A percentile compares a stretch with the other conserved stretches of the same genome.
These are phyloP conservation scores for Latheticus oryzae DNA, from an alignment of 2,888 invertebrate species.

Conservation along the genomic window DNA sequence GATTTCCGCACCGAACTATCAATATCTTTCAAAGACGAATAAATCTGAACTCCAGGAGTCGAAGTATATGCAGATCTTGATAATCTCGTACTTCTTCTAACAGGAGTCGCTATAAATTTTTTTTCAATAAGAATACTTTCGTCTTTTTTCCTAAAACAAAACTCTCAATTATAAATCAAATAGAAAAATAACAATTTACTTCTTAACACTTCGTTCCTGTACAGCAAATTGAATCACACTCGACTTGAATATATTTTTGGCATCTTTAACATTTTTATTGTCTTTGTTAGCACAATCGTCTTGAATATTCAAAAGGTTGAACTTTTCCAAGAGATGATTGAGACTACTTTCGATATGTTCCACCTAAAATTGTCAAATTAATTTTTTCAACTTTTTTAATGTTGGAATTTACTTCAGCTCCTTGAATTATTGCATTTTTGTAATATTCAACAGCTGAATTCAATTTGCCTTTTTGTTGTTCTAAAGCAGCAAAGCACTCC, in stretches of 20 bases:
- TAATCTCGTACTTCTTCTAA: slow-evolving; percentile 66
- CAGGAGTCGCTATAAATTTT: slow-evolving; percentile 67
- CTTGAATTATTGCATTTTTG: slow-evolving; percentile 70
- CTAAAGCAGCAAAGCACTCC: slow-evolving; percentile 72
- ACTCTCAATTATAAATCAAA: slow-evolving; percentile 16
- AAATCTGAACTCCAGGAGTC: slow-evolving; percentile 54
- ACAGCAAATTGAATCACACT: slow-evolving; percentile 72
- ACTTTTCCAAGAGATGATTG: slow-evolving; percentile 70
- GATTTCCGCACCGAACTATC: slow-evolving; percentile 40
- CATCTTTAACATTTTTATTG: slow-evolving; percentile 63
- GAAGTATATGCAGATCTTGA: slow-evolving; percentile 49
- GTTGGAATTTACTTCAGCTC: slow-evolving; percentile 68
- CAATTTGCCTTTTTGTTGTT: slow-evolving; percentile 69
- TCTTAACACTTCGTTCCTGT: slow-evolving; percentile 59
- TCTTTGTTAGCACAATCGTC: slow-evolving; percentile 55
- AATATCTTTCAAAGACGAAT: slow-evolving; percentile 51
- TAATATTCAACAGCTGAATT: slow-evolving; percentile 71
- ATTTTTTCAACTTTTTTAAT: slow-evolving; percentile 5
- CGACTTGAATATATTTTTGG: slow-evolving; percentile 71
- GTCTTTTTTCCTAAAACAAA: slow-evolving; percentile 20
- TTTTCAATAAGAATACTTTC: slow-evolving; percentile 22
- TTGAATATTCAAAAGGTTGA: slow-evolving; percentile 70
- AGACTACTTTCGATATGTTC: slow-evolving; percentile 68
- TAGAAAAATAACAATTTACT: slow-evolving; percentile 41
- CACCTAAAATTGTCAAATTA: slow-evolving; percentile 60